Percentiles rank a stretch among this genome's conserved stretches.
phyloP scores from a whole-genome alignment of 2,113 vertebrate genomes.

The Andinoacara biseriatus region DNA sequence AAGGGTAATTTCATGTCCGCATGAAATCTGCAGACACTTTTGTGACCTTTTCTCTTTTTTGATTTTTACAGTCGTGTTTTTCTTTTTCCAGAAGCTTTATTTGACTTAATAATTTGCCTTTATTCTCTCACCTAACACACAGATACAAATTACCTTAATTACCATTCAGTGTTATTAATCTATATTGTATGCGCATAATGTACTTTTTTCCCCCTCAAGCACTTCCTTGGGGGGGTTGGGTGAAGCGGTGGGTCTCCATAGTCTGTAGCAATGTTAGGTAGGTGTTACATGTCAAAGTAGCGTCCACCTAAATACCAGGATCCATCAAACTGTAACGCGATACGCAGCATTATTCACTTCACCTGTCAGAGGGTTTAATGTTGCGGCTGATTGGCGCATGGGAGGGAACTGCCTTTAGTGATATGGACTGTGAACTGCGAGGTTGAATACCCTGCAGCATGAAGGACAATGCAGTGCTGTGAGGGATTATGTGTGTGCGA shows the following conservation, averaged over 20 bases:
- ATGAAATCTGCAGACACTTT: conserved; percentile 22
- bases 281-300: not conserved
- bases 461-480: conserved; percentile 8
- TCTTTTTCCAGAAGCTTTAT: not conserved
- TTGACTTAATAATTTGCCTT: not conserved
- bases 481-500: conserved; percentile 2
- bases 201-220: not conserved
- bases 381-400: not conserved
- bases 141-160: not conserved
- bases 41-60: conserved; percentile 31
- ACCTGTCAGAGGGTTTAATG: conserved; percentile 1
- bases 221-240: not conserved
- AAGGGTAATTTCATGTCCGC: conserved; percentile 13
- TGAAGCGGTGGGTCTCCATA: no score
- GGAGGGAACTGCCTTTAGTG: not conserved
- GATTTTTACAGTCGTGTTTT: conserved; percentile 5
- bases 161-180: not conserved
- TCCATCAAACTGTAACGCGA: not conserved
- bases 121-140: not conserved
- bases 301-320: not conserved
- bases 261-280: not conserved
- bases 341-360: not conserved
- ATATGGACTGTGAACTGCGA: conserved; percentile 4
- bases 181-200: not conserved
- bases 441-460: conserved; percentile 1